Evolutionary conservation across 2,113 vertebrate genomes (phyloP), one percentile per base, ranked within the genome.

Genomic region (Urocitellus parryii): DNA sequence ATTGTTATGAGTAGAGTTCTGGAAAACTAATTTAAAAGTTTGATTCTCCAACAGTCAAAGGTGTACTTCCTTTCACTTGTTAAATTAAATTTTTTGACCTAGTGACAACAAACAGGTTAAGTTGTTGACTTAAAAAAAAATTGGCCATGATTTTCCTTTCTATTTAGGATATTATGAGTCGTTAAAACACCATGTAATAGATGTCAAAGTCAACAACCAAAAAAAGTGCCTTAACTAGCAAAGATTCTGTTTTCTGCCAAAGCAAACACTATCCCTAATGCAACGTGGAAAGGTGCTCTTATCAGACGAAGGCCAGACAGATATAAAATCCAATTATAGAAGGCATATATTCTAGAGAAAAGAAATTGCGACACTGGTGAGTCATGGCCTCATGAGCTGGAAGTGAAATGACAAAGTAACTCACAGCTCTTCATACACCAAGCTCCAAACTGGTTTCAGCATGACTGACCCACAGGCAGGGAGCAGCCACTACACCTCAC

Each of bases 161-260:
- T 91, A 68, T 88, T 96, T 92, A 32, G 86, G 96, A 96, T 93
- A 94, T 95, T 73, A 51, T 17, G 77, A 95, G 53, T 68, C 93
- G 63, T 90, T 94, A 83, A 96, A 96, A 93, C 42, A 96, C 92
- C 70, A 74, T 68, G 90, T 96, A 97, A 98, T 97, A 61, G 96
- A 81, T 82, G 17, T 68, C 48, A 91, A 78, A 97, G 94, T 97
- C 97, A 98, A 98, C 95, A 98, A 45, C 42, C 42, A 72, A 98
- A 45, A 51, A 73, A 97, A 78, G 14, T 53, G 18, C 96, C 96
- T 95, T 96, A 95, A 83, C 45, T 65, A 93, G 78, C 34, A 94
- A 83, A 95, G 96, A 95, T 92, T 96, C 95, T 97, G 42, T 77
- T 97, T 92, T 70, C 80, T 96, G 82, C 56, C 92, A 97, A 95